Base-by-base conservation (phyloP, 2,888 invertebrate species). In the Drosophila kuntzei region DNA sequence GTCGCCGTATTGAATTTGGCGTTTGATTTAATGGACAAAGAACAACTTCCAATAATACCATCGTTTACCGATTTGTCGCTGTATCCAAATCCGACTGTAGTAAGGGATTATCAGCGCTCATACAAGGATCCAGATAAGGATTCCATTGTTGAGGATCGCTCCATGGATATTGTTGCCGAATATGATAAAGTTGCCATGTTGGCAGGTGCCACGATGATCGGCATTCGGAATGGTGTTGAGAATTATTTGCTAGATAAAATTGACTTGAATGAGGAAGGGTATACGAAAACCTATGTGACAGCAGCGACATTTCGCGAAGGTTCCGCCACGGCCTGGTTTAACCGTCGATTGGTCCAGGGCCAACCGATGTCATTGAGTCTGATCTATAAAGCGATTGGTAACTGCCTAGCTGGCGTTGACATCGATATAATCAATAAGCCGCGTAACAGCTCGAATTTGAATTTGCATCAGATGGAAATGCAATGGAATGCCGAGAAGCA, bases 401-500 rank as follows among this genome's bases (percentile, higher is more conserved):
- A 2, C 3, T 1, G 4, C 0, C 5, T 75, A 12, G 50, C 36
- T 0, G 0, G 25, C 0, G 29, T 74, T 20, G 49, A 73, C 1
- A 83, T 93, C 9, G 64, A 62, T 54, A 92, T 95, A 2, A 91
- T 90, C 46, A 96, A 96, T 90, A 92, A 95, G 80, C 96, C 96
- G 18, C 95, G 95, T 1, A 0, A 5, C 7, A 59, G 62, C 5
- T 9, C 61, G 0, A 0, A 55, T 20, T 0, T 0, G 1, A 1
- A 7, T 0, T 2, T 1, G 27, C 1, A 1, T 4, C 0, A n/a
- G 0, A 0, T 2, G 1, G 0, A 2, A 2, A 0, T 9, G 1
- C 2, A 18, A 0, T 1, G 18, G 9, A 1, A 8, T 1, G 6
- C 14, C 0, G 3, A 2, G 0, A 46, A 3, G 0, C 4, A 11